Evolutionary conservation across 2,888 invertebrate genomes (phyloP), one percentile per base, ranked within the genome.

Genomic region (Osedax frankpressi): DNA sequence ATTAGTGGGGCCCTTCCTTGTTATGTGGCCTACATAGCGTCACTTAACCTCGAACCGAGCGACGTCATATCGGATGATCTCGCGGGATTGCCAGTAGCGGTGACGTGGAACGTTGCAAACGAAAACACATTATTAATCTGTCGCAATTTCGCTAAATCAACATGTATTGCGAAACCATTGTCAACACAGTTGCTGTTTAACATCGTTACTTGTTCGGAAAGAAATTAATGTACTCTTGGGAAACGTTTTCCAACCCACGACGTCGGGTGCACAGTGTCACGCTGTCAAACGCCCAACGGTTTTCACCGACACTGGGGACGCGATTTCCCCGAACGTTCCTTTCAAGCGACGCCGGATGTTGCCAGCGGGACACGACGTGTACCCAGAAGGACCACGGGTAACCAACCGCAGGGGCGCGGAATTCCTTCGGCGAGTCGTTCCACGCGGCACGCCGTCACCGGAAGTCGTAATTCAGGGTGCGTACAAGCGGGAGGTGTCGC

Each of bases 401-500:
- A 19, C 24, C 2, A 62, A 62, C 63, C 63, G 6, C 6, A 65
- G 24, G 65, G 65, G 65, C 65, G 25, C 19, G 2, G 65, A n/a
- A 65, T 19, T 65, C 25, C 24, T 2, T 24, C 24, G 65, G 2
- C 25, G 24, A n/a, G n/a, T 65, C 65, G 65, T 19, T 65, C 65
- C 65, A 24, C 65, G 24, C 65, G 65, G 65, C 14, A n/a, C 24
- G 65, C 65, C 24, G 25, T 65, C 65, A 65, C 65, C n/a, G 65
- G 65, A 65, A 65, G 65, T 65, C 65, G 65, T 65, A 65, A 65
- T 65, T 65, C 65, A 65, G 65, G 6, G 65, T 65, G 14, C 65
- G 65, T n/a, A 24, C 65, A 14, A 1, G 65, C 65, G 14, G 65
- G 65, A 11, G 65, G 6, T 65, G 65, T 25, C 65, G 65, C 65